phyloP scores from a whole-genome alignment of 2,888 invertebrate genomes.

The Eupeodes latifasciatus region DNA sequence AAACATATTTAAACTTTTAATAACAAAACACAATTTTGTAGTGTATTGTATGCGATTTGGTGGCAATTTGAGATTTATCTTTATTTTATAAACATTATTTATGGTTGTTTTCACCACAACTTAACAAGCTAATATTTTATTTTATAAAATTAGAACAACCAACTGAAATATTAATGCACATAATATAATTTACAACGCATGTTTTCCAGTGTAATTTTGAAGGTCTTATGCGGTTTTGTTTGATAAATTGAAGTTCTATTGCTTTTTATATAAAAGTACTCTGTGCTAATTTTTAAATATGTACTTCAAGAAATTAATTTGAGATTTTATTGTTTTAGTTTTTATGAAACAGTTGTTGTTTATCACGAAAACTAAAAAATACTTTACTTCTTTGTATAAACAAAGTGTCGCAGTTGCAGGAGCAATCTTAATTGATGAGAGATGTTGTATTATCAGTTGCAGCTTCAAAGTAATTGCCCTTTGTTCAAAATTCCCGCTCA shows the following conservation, averaged over 20 bases:
- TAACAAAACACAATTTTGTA: too few relatives aligned
- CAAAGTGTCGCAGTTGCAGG: conserved; percentile 2
- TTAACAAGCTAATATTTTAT: conserved; percentile 42
- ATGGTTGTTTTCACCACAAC: not conserved
- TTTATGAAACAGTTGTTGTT: conserved; percentile 18
- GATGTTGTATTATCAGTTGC: conserved; percentile 35
- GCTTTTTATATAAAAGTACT: not conserved
- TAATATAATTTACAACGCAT: conserved; percentile 38
- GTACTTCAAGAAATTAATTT: not conserved
- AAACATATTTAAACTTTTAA: too few relatives aligned
- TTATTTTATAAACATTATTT: not conserved
- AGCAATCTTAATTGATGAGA: conserved; percentile 4
- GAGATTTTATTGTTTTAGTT: not conserved
- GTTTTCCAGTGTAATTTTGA: conserved; percentile 6
- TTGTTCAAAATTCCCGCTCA: conserved; percentile 20
- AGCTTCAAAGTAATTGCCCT: conserved; percentile 26
- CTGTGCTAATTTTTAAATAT: not conserved
- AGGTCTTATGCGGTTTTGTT: conserved; percentile 49
- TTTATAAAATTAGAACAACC: conserved; percentile 50
- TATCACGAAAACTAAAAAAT: not conserved
- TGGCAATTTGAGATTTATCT: not conserved
- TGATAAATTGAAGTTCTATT: not conserved
- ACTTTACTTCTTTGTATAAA: not conserved
- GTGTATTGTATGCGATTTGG: not conserved
- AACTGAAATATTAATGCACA: conserved; percentile 31